Evolutionary conservation across 2,113 vertebrate genomes (phyloP).

Genomic region (Alethe castanea): DNA sequence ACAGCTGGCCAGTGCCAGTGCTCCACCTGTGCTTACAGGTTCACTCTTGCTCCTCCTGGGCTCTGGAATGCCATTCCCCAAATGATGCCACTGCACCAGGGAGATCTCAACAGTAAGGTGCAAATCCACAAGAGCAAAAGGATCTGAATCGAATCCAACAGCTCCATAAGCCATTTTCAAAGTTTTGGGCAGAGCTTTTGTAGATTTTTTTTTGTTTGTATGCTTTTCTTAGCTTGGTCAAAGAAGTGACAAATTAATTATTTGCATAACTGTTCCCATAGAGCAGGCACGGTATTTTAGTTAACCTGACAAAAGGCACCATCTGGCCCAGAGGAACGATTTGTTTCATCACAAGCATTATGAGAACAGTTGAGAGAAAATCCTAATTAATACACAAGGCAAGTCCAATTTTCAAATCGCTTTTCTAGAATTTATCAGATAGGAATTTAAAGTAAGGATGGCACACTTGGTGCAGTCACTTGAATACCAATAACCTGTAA

Average conservation of each 20-base stretch:
- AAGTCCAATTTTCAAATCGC: not conserved
- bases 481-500: not conserved
- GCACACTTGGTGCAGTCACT: not conserved
- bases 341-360: not conserved
- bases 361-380: constrained; percentile 3
- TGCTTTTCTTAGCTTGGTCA: not conserved
- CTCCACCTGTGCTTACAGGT: not conserved
- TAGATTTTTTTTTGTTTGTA: not conserved
- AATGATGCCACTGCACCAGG: not conserved
- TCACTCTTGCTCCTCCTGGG: not conserved
- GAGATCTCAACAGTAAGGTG: not conserved
- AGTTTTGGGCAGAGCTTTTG: not conserved
- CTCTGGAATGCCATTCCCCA: not conserved
- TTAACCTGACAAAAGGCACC: constrained; percentile 33
- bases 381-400: not conserved
- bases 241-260: constrained; percentile 6
- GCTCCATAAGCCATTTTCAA: not conserved
- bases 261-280: not conserved
- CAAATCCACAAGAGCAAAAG: not conserved
- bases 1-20: not conserved
- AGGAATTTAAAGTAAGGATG: not conserved
- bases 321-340: not conserved
- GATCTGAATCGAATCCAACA: not conserved
- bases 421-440: constrained; percentile 7
- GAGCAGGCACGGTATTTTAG: not conserved